Evolutionary conservation across 2,797 vertebrate species (phyloP), one percentile per base, ranked within the genome.

Genomic region (Tenualosa thibaudeaui): DNA sequence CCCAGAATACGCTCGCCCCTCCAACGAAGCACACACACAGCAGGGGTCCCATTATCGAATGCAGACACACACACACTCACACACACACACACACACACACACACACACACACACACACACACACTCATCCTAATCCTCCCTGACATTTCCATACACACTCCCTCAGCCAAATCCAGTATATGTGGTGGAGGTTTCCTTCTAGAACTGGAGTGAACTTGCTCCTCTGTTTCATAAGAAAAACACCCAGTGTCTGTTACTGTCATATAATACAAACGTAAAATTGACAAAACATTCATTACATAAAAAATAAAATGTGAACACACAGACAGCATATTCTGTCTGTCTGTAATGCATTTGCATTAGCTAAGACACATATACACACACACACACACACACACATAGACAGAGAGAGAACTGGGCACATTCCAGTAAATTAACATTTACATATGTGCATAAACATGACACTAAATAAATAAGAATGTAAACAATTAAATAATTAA

Each of bases 21-120:
- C 81, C 24, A 71, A 81, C 81, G 75, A 75, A 78, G 78, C 88
- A 54, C 81, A 85, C 13, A 65, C 82, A 53, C 89, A 89, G 89
- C 86, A 84, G 86, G 89, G 85, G 86, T 82, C 86, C 87, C 86
- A 89, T 89, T 91, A 90, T 88, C 88, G 84, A 83, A 86, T 82
- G 26, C 86, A 85, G 83, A 82, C 85, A 68, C 62, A 87, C 54
- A 82, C 85, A 85, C 85, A 85, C 85, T 60, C 65, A 87, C 54
- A 82, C 85, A 87, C 85, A 82, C 81, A 58, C 46, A 78, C 60
- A 85, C 82, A 40, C 82, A 87, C 86, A 88, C 86, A 81, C 62
- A 81, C 85, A 81, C 53, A 58, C 65, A 60, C 85, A 83, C 83
- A 84, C 83, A 86, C 85, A 65, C 51, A 85, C 82, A 81, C 81